These are phyloP conservation scores for Sebastolobus alascanus DNA, from an alignment of 2,797 vertebrate species.

Conservation along the genomic window DNA sequence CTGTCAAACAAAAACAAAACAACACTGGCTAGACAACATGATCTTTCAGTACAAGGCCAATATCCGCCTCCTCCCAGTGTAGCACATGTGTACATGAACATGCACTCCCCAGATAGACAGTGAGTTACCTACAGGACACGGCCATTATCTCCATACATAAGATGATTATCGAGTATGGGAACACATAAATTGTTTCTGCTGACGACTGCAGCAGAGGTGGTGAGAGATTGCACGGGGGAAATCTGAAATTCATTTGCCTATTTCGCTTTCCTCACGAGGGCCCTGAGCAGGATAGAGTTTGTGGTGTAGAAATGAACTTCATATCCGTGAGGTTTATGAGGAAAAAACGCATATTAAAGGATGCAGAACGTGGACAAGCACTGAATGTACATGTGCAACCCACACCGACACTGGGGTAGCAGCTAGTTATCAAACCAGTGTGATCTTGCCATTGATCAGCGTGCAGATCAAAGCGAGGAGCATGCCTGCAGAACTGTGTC, in stretches of 20 bases:
- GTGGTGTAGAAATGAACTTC: slow-evolving; percentile 4
- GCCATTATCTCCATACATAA: slow-evolving; percentile 48
- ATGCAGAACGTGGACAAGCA: slow-evolving; percentile 2
- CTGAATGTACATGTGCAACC: slow-evolving; percentile 16
- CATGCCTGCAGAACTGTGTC: slow-evolving; percentile 60
- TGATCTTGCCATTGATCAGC: slow-evolving; percentile 78
- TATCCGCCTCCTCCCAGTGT: neutral
- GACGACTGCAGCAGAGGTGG: slow-evolving; percentile 29
- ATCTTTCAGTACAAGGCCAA: neutral
- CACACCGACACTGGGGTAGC: slow-evolving; percentile 10
- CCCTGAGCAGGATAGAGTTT: slow-evolving; percentile 6
- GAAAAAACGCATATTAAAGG: slow-evolving; percentile 12
- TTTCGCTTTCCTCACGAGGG: slow-evolving; percentile 31
- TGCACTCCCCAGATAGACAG: neutral
- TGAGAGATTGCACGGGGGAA: slow-evolving; percentile 42
- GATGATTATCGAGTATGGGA: slow-evolving; percentile 47
- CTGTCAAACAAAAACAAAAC: neutral
- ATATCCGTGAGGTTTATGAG: slow-evolving; percentile 19
- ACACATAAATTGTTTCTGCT: slow-evolving; percentile 46
- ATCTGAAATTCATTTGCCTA: slow-evolving; percentile 52
- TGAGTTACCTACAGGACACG: slow-evolving; percentile 47
- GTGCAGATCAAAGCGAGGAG: slow-evolving; percentile 72
- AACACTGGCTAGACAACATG: neutral
- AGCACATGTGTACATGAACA: neutral
- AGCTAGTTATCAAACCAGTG: slow-evolving; percentile 64